A percentile compares a stretch with the other conserved stretches of the same genome.
phyloP scores from a whole-genome alignment of 2,888 invertebrate genomes.

The Drosophila rubida region DNA sequence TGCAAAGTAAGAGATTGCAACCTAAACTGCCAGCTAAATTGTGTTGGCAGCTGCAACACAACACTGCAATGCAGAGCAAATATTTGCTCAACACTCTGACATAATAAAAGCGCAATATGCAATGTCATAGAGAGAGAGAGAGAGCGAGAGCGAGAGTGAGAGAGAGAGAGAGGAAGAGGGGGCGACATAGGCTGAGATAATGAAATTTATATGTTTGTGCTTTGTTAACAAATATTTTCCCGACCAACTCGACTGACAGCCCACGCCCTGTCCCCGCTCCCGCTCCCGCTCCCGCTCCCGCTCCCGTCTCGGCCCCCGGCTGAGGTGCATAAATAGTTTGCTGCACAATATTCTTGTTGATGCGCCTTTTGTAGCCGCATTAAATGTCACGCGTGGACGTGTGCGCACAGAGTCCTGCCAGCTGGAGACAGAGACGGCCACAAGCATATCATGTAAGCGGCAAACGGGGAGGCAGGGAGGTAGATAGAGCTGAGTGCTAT shows the following conservation, averaged over 20 bases:
- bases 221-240: slow-evolving; percentile 41
- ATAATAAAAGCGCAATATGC: slow-evolving; percentile 42
- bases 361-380: slow-evolving; percentile 18
- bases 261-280: background rate
- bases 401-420: background rate
- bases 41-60: slow-evolving; percentile 1
- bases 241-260: slow-evolving; percentile 14
- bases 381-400: slow-evolving; percentile 26
- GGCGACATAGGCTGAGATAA: slow-evolving; percentile 10
- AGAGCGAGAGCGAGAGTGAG: background rate
- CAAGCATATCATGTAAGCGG: background rate
- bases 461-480: too few relatives aligned
- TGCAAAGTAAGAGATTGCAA: background rate
- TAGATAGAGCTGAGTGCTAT: background rate
- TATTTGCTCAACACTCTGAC: slow-evolving; percentile 28
- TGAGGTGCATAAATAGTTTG: slow-evolving; percentile 26
- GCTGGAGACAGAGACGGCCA: background rate
- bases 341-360: slow-evolving; percentile 14
- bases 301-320: background rate
- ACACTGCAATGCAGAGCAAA: slow-evolving; percentile 19
- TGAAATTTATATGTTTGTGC: slow-evolving; percentile 32
- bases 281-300: too few relatives aligned
- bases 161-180: background rate
- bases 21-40: background rate
- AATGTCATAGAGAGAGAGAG: slow-evolving; percentile 9